phyloP scores from a whole-genome alignment of 2,113 vertebrate species.

The Urocynchramus pylzowi region DNA sequence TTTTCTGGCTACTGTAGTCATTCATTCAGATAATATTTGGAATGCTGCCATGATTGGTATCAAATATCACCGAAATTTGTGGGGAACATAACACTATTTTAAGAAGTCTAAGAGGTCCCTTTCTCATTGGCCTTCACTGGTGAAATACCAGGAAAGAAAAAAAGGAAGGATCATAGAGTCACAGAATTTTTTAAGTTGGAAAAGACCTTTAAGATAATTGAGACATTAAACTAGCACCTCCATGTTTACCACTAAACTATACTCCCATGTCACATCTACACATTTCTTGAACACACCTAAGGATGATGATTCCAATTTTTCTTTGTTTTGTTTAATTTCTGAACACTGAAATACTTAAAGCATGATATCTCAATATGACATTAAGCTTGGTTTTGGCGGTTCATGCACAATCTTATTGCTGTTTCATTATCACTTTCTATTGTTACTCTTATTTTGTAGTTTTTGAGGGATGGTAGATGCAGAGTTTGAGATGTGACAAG shows the following conservation, averaged over 20 bases:
- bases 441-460: not conserved
- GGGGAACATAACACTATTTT: not conserved
- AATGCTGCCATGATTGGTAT: not conserved
- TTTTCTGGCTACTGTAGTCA: not conserved
- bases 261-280: not conserved
- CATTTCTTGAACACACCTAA: not conserved
- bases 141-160: not conserved
- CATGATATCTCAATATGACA: not conserved
- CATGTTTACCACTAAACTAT: not conserved
- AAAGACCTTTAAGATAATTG: not conserved
- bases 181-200: not conserved
- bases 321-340: not conserved
- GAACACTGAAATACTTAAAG: not conserved
- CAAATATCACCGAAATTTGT: not conserved
- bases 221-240: not conserved
- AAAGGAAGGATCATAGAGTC: no score
- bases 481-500: not conserved
- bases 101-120: not conserved
- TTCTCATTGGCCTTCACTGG: not conserved
- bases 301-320: not conserved
- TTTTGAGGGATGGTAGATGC: not conserved
- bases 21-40: not conserved
- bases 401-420: not conserved
- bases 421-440: not conserved
- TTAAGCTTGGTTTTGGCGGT: not conserved